Percentiles rank a stretch among this genome's conserved stretches.
Evolutionary conservation across 2,888 invertebrate species (phyloP).

Genomic region (Euclidia mi): DNA sequence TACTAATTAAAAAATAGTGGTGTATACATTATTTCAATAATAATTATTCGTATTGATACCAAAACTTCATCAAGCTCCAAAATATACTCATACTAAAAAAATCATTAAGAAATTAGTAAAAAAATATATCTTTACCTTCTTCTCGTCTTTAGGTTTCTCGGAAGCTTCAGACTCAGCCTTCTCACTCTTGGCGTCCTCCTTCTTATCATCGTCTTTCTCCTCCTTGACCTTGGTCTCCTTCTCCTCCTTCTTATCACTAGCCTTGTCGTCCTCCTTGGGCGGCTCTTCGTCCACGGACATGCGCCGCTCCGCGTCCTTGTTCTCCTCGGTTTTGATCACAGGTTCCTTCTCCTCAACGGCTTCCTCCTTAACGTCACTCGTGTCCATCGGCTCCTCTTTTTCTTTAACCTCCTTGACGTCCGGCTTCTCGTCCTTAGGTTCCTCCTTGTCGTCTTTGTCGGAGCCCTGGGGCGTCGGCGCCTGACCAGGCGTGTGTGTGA

Average conservation of each 20-base stretch:
- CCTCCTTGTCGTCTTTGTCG: slow-evolving; percentile 81
- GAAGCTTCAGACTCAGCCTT: slow-evolving; percentile 82
- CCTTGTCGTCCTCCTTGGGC: slow-evolving; percentile 79
- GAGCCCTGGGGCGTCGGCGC: slow-evolving; percentile 51
- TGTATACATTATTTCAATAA: too few relatives aligned
- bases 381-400: slow-evolving; percentile 78
- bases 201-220: slow-evolving; percentile 80
- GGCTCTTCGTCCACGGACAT: slow-evolving; percentile 84
- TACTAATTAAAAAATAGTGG: too few relatives aligned
- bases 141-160: slow-evolving; percentile 86
- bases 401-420: slow-evolving; percentile 77
- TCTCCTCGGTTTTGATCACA: slow-evolving; percentile 66
- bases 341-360: slow-evolving; percentile 70
- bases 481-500: slow-evolving; percentile 19
- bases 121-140: slow-evolving; percentile 68
- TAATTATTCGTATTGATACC: too few relatives aligned
- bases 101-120: not conserved
- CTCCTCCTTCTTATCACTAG: slow-evolving; percentile 77
- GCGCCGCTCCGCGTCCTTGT: slow-evolving; percentile 74
- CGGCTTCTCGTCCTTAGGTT: slow-evolving; percentile 80
- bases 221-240: slow-evolving; percentile 64
- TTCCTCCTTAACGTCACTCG: slow-evolving; percentile 78
- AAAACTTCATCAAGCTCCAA: too few relatives aligned
- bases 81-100: too few relatives aligned
- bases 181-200: slow-evolving; percentile 85